Evolutionary conservation across 2,113 vertebrate species (phyloP), one percentile per base, ranked within the genome.

Genomic region (Thryonomys swinderianus): DNA sequence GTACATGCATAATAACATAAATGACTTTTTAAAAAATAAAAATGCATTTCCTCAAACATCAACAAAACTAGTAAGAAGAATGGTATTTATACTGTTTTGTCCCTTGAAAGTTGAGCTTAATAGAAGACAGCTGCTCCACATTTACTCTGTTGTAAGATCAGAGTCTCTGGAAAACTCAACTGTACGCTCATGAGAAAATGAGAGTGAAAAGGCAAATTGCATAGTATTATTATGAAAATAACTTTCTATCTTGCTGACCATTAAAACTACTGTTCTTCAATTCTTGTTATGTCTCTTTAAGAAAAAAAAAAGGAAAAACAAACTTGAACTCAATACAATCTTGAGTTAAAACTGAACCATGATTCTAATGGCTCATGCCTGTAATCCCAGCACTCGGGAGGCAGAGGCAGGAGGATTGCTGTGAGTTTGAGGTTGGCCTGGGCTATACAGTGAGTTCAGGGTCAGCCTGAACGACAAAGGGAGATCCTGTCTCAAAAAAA

Each of bases 71-170:
- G 90, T 83, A 32, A 90, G 71, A 40, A 90, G 67, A 94, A 79
- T 48, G 59, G 88, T 62, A 79, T 61, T 93, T 74, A 78, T 37
- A 74, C 87, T 82, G 95, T 82, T 95, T 74, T 42, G 92, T 79
- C 66, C 85, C 66, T 85, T 85, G 61, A 73, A 91, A 96, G 73
- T 92, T 67, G 79, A 79, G 62, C 93, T 93, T 94, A 95, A 94
- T 84, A 66, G 86, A 86, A 94, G 83, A 53, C 85, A 95, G 86
- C 82, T 96, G 88, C 62, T 85, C 40, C 66, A 48, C 73, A 61
- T 91, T 85, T 37, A 59, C 30, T 30, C 6, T 88, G 78, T 61
- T 90, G 87, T 51, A 62, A n/a, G 51, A 85, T 85, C 69, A 80
- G 23, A 45, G 88, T 83, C 93, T 76, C 66, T 69, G 80, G 91